Evolutionary conservation across 2,888 invertebrate genomes (phyloP).

Genomic region (Brenthis daphne): DNA sequence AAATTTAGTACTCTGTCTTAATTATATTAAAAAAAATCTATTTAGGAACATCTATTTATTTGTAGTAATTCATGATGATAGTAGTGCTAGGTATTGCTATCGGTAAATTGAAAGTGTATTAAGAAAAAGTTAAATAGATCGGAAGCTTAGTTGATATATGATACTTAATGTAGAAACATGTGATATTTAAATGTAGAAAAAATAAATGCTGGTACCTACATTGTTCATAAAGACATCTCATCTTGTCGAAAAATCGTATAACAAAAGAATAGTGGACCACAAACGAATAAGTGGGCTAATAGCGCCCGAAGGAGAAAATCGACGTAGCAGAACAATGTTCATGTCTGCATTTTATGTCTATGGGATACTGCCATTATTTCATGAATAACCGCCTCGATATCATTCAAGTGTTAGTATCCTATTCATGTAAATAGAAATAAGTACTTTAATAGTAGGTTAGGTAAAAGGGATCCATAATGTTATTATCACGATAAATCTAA

Average conservation of each 20-base stretch:
- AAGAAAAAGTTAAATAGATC: too few relatives aligned
- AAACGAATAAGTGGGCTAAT: conserved; percentile 61
- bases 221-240: not conserved
- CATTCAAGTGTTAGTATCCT: not conserved
- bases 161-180: too few relatives aligned
- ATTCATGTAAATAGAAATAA: conserved; percentile 4
- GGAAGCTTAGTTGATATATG: too few relatives aligned
- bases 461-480: not conserved
- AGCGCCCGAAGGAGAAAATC: conserved; percentile 48
- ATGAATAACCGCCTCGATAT: conserved; percentile 6
- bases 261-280: conserved; percentile 22
- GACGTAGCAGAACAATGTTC: conserved; percentile 29
- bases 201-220: not conserved
- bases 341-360: conserved; percentile 36
- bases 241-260: conserved; percentile 18
- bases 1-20: too few relatives aligned
- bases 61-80: too few relatives aligned
- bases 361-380: conserved; percentile 20
- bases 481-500: conserved; percentile 4
- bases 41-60: too few relatives aligned
- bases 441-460: not conserved
- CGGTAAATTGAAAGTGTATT: too few relatives aligned
- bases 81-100: too few relatives aligned
- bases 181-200: not conserved
- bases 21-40: too few relatives aligned